Evolutionary conservation across 1,140 invertebrate genomes (phyloP).

Genomic region (Leptopilina clavipes): DNA sequence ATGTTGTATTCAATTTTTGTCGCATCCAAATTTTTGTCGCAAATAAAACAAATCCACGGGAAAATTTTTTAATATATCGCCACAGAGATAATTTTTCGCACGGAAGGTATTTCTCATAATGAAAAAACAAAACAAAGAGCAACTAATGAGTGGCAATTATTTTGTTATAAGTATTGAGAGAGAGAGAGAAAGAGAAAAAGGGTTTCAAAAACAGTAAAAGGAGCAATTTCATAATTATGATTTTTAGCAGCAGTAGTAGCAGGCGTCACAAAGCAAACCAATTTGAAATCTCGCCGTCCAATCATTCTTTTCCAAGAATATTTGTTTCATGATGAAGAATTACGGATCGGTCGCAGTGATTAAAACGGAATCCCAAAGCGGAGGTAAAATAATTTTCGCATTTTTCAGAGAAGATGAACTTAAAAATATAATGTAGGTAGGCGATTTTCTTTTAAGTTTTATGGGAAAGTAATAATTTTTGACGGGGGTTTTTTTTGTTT

Average conservation of each 20-base stretch:
- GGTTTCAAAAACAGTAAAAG: not conserved
- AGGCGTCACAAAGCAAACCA: not conserved
- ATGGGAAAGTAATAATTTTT: conserved; percentile 1
- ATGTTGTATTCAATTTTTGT: too few species aligned
- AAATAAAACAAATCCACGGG: too few species aligned
- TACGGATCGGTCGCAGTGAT: not conserved
- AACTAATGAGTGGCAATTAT: conserved; percentile 8
- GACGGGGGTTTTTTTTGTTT: too few species aligned
- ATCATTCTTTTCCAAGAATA: conserved; percentile 11
- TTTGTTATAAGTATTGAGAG: too few species aligned
- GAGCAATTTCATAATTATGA: not conserved
- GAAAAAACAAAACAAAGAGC: not conserved
- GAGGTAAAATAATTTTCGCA: not conserved
- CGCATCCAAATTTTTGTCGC: too few species aligned
- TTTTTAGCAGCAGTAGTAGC: not conserved
- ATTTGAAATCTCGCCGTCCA: not conserved
- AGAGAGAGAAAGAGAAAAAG: not conserved
- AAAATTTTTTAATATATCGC: too few species aligned
- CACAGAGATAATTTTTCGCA: too few species aligned
- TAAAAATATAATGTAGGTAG: too few species aligned
- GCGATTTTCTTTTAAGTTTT: not conserved
- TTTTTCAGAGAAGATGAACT: not conserved
- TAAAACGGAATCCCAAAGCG: not conserved
- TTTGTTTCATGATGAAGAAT: not conserved
- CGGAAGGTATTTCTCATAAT: too few species aligned